Conservation (phyloP, 1,140 invertebrate species). For the Chionoecetes opilio region DNA sequence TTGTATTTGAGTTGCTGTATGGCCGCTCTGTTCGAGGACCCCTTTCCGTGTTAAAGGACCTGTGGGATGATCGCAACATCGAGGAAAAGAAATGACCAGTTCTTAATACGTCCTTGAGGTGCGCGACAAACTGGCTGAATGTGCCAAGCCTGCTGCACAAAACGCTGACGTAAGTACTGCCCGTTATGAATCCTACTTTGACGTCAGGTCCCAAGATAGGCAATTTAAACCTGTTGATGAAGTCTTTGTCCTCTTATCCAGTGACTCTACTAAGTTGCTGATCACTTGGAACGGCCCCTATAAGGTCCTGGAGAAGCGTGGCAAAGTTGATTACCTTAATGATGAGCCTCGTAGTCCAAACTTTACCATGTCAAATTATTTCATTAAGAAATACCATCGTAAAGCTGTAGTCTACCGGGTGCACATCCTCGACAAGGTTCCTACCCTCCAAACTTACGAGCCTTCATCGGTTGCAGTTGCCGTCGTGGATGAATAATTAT, state of each 20-base stretch:
- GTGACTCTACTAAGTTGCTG: neutral
- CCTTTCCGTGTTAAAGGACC: neutral
- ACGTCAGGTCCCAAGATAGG: neutral
- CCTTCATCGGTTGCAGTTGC: too few species aligned
- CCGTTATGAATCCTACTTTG: slow-evolving; percentile 45
- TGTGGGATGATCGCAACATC: neutral
- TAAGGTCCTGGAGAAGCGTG: neutral
- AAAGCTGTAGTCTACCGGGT: too few species aligned
- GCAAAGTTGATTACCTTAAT: neutral
- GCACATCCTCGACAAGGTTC: too few species aligned
- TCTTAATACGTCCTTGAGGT: neutral
- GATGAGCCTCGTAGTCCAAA: neutral
- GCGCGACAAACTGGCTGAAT: neutral
- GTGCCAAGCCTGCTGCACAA: neutral
- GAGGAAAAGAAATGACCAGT: neutral
- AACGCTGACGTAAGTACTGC: neutral
- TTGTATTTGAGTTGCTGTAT: neutral
- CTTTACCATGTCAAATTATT: slow-evolving; percentile 14
- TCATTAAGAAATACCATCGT: too few species aligned
- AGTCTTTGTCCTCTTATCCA: neutral
- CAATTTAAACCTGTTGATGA: neutral
- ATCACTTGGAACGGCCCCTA: neutral
- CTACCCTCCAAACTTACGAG: too few species aligned
- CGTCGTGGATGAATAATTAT: too few species aligned
- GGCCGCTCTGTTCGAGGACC: too few species aligned